Evolutionary conservation across 1,140 invertebrate genomes (phyloP), one percentile per base, ranked within the genome.

Genomic region (Octopus sinensis): DNA sequence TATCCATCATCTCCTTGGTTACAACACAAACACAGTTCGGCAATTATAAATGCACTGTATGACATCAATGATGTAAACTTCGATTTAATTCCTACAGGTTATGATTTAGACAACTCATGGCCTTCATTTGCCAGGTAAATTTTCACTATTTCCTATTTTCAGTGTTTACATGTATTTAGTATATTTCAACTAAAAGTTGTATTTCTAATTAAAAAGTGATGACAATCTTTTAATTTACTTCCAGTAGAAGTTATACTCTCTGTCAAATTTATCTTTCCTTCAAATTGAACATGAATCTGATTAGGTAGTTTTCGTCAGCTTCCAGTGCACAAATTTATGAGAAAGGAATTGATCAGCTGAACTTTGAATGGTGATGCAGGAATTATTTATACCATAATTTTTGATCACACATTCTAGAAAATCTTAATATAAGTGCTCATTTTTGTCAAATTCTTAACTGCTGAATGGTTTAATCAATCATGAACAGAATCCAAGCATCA

Each of bases 1-100:
- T 79, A 84, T 17, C 83, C 84, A 4, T 84, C 86, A 71, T 90
- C 89, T 78, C 76, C 90, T 13, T 90, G 90, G 87, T 68, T 87
- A 54, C 85, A 88, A 53, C 83, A 86, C 53, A 85, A 86, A 13
- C 84, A 88, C 13, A 86, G 84, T 80, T 83, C 81, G 43, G 75
- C 51, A n/a, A 77, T 91, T 6, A 87, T 91, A 43, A 87, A 84
- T 82, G 84, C 84, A 30, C 83, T 92, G 5, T 92, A 92, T 87
- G 91, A 92, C 83, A 87, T 92, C 30, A 91, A 90, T 83, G 90
- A 91, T 68, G 68, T 92, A n/a, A 85, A 90, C 79, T 92, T 92
- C 89, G 91, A 92, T 86, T 88, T 92, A 82, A 86, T 88, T 79
- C 87, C 91, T 71, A 83, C 86, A 83, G 89, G 91, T 81, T 90